These are phyloP conservation scores for Spodoptera litura DNA, from an alignment of 1,140 invertebrate genomes.

Conservation along the genomic window DNA sequence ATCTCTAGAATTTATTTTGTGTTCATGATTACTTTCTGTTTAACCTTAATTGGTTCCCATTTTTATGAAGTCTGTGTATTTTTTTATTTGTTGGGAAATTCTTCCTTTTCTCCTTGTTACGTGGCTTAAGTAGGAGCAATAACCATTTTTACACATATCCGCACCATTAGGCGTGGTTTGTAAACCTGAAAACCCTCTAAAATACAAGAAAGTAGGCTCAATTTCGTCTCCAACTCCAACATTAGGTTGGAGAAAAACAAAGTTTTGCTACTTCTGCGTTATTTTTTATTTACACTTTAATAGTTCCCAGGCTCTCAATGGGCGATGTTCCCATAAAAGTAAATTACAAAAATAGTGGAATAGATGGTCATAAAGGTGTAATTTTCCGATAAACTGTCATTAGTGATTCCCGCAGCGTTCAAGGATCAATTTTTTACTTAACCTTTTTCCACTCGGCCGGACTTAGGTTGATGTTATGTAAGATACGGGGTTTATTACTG, in stretches of 20 bases:
- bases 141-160: no score
- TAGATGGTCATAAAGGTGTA: constrained; percentile 17
- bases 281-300: not conserved
- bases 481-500: constrained; percentile 50
- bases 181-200: no score
- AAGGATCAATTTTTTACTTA: constrained; percentile 38
- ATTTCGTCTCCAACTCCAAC: no score
- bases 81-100: no score
- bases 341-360: constrained; percentile 7
- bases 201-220: no score
- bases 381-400: constrained; percentile 35
- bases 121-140: no score
- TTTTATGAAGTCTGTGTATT: no score
- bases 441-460: constrained; percentile 49
- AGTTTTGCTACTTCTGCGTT: not conserved
- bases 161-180: no score
- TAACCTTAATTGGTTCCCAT: no score
- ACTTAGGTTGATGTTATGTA: constrained; percentile 36
- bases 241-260: not conserved
- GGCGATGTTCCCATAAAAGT: not conserved
- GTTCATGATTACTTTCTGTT: no score
- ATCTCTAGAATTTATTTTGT: no score
- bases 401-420: constrained; percentile 31
- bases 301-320: not conserved
- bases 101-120: no score